Evolutionary conservation across 2,113 vertebrate genomes (phyloP).

Genomic region (Zapornia atra): DNA sequence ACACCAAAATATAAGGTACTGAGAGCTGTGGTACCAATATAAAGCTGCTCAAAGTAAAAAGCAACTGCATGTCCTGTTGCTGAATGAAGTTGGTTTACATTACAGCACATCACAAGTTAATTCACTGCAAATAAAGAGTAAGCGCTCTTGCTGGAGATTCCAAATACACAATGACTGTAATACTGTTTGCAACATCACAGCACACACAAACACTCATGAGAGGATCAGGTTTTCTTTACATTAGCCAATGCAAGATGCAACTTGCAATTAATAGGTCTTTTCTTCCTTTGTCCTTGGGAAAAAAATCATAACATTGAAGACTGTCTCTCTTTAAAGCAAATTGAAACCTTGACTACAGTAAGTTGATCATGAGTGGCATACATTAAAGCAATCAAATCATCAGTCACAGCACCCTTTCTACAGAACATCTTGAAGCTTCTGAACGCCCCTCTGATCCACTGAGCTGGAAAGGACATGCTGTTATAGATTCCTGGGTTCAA

Average conservation of each 20-base stretch:
- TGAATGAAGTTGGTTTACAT: neutral
- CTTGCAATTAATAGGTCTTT: neutral
- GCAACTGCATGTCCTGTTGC: neutral
- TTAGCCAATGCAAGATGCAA: neutral
- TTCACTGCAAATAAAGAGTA: neutral
- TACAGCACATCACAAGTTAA: neutral
- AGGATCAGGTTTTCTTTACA: neutral
- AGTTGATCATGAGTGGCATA: neutral
- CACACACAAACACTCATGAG: neutral
- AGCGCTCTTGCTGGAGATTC: neutral
- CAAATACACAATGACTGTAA: neutral
- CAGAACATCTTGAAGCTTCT: neutral
- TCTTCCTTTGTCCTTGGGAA: neutral
- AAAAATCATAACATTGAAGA: neutral
- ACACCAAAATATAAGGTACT: neutral
- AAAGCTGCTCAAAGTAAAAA: neutral
- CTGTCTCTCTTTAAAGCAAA: neutral
- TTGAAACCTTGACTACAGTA: neutral
- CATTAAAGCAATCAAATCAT: neutral
- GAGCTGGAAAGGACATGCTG: neutral
- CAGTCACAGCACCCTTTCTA: neutral
- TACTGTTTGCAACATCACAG: neutral
- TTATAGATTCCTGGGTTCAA: neutral
- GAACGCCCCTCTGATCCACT: neutral
- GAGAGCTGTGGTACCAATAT: neutral